phyloP scores from a whole-genome alignment of 2,888 invertebrate species.

The Orchesellides sinensis region DNA sequence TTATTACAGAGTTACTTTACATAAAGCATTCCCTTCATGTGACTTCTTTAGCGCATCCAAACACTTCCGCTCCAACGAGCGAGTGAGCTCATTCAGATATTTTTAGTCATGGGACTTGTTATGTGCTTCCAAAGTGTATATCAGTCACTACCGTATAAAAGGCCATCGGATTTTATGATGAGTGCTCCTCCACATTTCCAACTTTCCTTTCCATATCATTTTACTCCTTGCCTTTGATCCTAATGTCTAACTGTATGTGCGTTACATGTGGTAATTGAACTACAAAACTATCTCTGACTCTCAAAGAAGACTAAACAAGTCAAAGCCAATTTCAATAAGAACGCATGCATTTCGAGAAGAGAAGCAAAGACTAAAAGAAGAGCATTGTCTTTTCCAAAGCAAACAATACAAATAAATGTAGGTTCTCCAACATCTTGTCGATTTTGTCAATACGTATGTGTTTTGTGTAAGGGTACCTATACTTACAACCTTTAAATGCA shows the following conservation, averaged over 20 bases:
- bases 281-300: background rate
- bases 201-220: background rate
- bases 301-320: background rate
- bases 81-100: conserved; percentile 59
- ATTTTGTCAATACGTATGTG: no score
- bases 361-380: no score
- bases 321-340: no score
- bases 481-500: no score
- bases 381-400: no score
- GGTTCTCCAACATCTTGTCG: no score
- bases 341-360: no score
- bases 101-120: conserved; percentile 33
- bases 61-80: conserved; percentile 63
- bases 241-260: background rate
- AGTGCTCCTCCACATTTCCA: no score
- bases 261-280: background rate
- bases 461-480: no score
- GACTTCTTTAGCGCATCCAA: conserved; percentile 37
- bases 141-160: background rate
- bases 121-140: conserved; percentile 21
- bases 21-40: conserved; percentile 39
- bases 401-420: no score
- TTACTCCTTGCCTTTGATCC: background rate
- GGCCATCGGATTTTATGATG: conserved; percentile 42
- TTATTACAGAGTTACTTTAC: conserved; percentile 32